Evolutionary conservation across 2,888 invertebrate genomes (phyloP), one percentile per base, ranked within the genome.

Genomic region (Lissonota sp.): DNA sequence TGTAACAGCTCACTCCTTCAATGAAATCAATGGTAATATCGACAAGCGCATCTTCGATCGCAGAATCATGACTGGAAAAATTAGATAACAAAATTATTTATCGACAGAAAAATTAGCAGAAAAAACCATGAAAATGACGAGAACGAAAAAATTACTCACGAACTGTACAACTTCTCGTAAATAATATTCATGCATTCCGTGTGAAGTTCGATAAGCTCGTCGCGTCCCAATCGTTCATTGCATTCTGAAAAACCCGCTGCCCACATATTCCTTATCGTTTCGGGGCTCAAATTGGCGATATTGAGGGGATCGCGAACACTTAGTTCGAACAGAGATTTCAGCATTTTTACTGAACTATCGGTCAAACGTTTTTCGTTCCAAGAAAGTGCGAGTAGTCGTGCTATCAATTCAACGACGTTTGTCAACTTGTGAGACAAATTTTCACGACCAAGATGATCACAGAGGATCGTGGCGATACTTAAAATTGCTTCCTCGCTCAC

Each of bases 381-480:
- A 0, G 85, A 85, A 8, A 89, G 77, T 16, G 84, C 80, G 16
- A 88, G 84, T 46, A 91, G 79, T 12, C 76, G 77, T 4, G 87
- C 86, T 7, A 88, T 80, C 57, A 90, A 80, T 58, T 83, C 84
- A 1, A 85, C 82, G 14, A 90, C 53, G 6, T 75, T 75, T 57
- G 70, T 16, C 10, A 71, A 39, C 26, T 26, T 26, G 58, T 72
- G 12, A n/a, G 71, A 6, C 6, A 58, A 72, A 72, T 75, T 67
- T 58, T 67, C 67, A 63, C 51, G 16, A 26, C n/a, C 51, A 40
- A 82, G 44, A 57, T 67, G 55, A 51, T 88, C 84, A 53, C 91
- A 92, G 16, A 94, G 87, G 75, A 93, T 91, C 1, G 89, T 85
- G 42, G 93, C 89, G 37, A 94, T 93, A 77, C 90, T 86, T 49